Percentiles rank a stretch among this genome's conserved stretches.
These are phyloP conservation scores for Drosophila pectinifera DNA, from an alignment of 1,140 invertebrate genomes.

Conservation along the genomic window DNA sequence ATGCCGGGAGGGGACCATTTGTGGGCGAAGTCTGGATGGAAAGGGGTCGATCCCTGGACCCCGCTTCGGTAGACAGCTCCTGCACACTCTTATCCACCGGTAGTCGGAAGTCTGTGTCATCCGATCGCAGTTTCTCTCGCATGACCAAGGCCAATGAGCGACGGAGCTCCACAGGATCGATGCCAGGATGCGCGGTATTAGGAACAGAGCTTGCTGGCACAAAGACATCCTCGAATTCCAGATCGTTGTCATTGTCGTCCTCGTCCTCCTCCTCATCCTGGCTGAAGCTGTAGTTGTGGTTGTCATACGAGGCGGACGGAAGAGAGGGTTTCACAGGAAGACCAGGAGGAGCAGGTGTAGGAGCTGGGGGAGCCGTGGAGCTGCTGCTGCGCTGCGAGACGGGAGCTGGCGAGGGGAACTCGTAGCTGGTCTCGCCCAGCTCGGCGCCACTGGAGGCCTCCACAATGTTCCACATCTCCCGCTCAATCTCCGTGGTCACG, in stretches of 20 bases:
- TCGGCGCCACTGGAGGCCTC: constrained; percentile 84
- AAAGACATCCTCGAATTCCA: constrained; percentile 83
- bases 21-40: constrained; percentile 65
- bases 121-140: constrained; percentile 77
- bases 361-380: constrained; percentile 22
- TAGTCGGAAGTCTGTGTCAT: constrained; percentile 62
- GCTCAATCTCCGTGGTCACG: constrained; percentile 79
- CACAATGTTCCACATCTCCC: constrained; percentile 85
- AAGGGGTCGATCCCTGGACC: constrained; percentile 32
- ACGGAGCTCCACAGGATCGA: constrained; percentile 65
- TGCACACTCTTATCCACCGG: constrained; percentile 11
- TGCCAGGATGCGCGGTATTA: constrained; percentile 26
- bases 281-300: constrained; percentile 73
- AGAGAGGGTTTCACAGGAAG: constrained; percentile 8
- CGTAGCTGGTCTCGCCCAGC: constrained; percentile 74
- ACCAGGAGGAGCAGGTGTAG: constrained; percentile 4
- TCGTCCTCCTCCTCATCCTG: constrained; percentile 57
- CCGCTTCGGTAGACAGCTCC: not conserved
- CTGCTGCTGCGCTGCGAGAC: constrained; percentile 62
- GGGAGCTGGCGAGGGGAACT: constrained; percentile 58
- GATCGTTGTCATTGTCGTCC: constrained; percentile 58
- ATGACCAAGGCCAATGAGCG: constrained; percentile 67
- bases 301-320: constrained; percentile 68
- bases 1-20: constrained; percentile 55
- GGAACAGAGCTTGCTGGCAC: constrained; percentile 41